A percentile compares a stretch with the other conserved stretches of the same genome.
Evolutionary conservation across 2,888 invertebrate species (phyloP).

Genomic region (Cephalotes varians): DNA sequence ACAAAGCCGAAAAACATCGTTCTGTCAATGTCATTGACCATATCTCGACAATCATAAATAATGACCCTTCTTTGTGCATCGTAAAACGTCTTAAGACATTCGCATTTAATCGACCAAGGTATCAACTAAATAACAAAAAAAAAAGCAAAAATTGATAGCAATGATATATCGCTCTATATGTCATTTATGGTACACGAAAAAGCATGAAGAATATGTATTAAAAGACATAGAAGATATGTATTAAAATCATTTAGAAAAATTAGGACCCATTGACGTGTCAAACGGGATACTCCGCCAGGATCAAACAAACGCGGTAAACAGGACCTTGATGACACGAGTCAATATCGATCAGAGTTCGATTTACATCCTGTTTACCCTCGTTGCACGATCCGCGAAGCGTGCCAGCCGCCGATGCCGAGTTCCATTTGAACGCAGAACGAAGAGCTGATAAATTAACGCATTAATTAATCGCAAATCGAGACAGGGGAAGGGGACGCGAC

Average conservation of each 20-base stretch:
- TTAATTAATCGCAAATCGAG: constrained; percentile 76
- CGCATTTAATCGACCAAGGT: background rate
- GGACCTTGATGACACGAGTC: constrained; percentile 50
- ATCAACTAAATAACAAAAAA: background rate
- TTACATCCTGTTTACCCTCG: constrained; percentile 49
- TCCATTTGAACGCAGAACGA: constrained; percentile 2
- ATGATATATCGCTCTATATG: background rate
- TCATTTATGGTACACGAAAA: background rate
- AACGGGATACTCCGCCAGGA: background rate
- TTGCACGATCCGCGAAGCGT: constrained; percentile 28
- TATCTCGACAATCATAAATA: constrained; percentile 45
- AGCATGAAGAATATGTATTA: background rate
- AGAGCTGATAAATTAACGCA: constrained; percentile 73
- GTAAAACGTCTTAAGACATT: background rate
- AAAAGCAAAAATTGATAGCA: background rate
- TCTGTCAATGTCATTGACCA: constrained; percentile 38
- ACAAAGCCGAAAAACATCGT: constrained; percentile 45
- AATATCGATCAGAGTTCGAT: constrained; percentile 50
- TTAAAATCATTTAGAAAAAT: constrained; percentile 21
- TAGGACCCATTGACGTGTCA: background rate
- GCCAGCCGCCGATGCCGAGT: constrained; percentile 13
- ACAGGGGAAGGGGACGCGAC: constrained; percentile 52
- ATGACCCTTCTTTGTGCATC: background rate
- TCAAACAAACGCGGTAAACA: constrained; percentile 27
- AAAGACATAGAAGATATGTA: background rate